A percentile compares a stretch with the other conserved stretches of the same genome.
These are phyloP conservation scores for Mayetiola destructor DNA, from an alignment of 2,888 invertebrate species.

Conservation along the genomic window DNA sequence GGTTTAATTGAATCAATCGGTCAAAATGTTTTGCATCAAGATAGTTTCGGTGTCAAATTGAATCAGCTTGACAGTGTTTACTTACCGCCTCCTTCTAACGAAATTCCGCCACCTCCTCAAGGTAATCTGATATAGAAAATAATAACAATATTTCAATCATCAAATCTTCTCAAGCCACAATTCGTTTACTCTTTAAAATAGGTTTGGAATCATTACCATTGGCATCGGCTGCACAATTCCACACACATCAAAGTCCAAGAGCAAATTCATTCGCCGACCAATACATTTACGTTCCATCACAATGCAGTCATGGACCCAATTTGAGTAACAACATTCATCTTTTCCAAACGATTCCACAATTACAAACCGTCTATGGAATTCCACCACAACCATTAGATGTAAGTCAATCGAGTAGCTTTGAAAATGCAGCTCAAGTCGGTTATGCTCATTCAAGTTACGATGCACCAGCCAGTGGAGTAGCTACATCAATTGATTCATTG, in stretches of 20 bases:
- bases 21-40: constrained; percentile 46
- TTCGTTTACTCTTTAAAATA: background rate
- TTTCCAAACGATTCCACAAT: background rate
- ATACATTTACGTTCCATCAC: background rate
- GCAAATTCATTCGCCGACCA: background rate
- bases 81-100: constrained; percentile 48
- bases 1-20: constrained; percentile 53
- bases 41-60: constrained; percentile 41
- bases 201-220: constrained; percentile 22
- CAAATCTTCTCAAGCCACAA: too few relatives aligned
- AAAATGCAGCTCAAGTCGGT: background rate
- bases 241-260: constrained; percentile 16
- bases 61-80: constrained; percentile 41
- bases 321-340: background rate
- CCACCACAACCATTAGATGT: background rate
- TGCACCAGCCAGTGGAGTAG: constrained; percentile 13
- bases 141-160: too few relatives aligned
- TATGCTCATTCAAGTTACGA: constrained; percentile 13
- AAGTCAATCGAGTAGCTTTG: constrained; percentile 10
- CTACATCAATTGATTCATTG: background rate
- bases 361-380: background rate
- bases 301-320: constrained; percentile 6
- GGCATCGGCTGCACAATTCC: constrained; percentile 18
- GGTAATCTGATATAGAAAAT: too few relatives aligned
- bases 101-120: constrained; percentile 22